Evolutionary conservation across 2,888 invertebrate genomes (phyloP).

Genomic region (Nipponacmea schrenckii): DNA sequence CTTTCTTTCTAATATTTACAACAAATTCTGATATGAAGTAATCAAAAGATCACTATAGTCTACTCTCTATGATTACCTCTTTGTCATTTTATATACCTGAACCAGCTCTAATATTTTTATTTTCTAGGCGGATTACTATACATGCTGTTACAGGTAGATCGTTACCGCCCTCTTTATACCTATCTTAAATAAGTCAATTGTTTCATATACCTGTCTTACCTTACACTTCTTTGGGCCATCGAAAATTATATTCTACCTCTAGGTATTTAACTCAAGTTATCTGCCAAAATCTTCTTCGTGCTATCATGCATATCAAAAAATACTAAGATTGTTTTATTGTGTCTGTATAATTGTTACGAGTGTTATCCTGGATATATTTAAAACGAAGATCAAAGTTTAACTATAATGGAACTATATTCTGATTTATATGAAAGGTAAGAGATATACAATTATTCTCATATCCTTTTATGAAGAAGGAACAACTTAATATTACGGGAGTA

Average conservation of each 20-base stretch:
- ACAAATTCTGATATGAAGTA: too few species aligned
- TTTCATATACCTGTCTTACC: slow-evolving; percentile 1
- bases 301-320: slow-evolving; percentile 3
- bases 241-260: neutral
- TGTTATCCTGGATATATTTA: too few species aligned
- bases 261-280: slow-evolving; percentile 2
- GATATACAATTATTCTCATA: too few species aligned
- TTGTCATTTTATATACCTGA: neutral
- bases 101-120: neutral
- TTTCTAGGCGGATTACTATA: neutral
- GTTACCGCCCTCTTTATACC: neutral
- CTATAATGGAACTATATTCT: neutral
- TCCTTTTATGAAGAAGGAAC: too few species aligned
- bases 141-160: neutral
- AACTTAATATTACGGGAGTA: too few species aligned
- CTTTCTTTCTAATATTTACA: too few species aligned
- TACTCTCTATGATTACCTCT: too few species aligned
- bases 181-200: neutral
- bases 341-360: too few species aligned
- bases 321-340: too few species aligned
- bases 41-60: too few species aligned
- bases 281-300: slow-evolving; percentile 5
- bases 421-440: slow-evolving; percentile 2
- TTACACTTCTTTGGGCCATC: neutral
- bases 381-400: too few species aligned